Evolutionary conservation across 2,113 vertebrate species (phyloP).

Genomic region (Leptobrachium leishanense): DNA sequence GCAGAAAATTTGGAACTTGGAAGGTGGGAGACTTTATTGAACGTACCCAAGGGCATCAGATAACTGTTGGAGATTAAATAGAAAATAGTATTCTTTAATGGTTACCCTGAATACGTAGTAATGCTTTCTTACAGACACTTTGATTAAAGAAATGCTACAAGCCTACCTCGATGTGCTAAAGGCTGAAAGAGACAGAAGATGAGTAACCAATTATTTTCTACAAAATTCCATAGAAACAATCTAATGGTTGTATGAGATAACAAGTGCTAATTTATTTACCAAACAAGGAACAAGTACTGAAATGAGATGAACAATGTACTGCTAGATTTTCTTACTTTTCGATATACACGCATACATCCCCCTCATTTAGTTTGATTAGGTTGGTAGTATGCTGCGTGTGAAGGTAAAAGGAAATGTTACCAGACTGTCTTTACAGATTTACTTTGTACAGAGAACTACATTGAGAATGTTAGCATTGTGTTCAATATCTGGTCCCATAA

Average conservation of each 20-base stretch:
- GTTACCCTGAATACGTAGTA: slow-evolving; percentile 41
- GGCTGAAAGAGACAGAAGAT: slow-evolving; percentile 49
- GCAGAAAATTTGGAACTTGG: slow-evolving; percentile 14
- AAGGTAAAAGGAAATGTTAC: no score
- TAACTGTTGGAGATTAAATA: slow-evolving; percentile 45
- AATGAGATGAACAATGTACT: slow-evolving; percentile 61
- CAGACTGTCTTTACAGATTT: no score
- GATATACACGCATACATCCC: slow-evolving; percentile 44
- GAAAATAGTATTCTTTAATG: slow-evolving; percentile 50
- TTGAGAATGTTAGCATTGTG: no score
- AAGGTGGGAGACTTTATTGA: slow-evolving; percentile 52
- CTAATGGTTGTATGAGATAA: slow-evolving; percentile 54
- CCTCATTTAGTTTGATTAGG: no score
- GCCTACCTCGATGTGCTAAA: slow-evolving; percentile 40
- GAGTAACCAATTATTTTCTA: slow-evolving; percentile 43
- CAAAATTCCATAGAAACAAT: slow-evolving; percentile 55
- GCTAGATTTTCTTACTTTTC: slow-evolving; percentile 58
- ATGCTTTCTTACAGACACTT: not conserved
- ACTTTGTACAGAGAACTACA: no score
- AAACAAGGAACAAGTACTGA: slow-evolving; percentile 68
- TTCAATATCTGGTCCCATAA: no score
- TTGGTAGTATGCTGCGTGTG: no score
- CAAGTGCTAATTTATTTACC: slow-evolving; percentile 66
- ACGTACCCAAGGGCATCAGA: slow-evolving; percentile 51
- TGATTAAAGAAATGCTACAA: not conserved